These are phyloP conservation scores for Periophthalmodon schlosseri DNA, from an alignment of 2,113 vertebrate genomes.

Conservation along the genomic window DNA sequence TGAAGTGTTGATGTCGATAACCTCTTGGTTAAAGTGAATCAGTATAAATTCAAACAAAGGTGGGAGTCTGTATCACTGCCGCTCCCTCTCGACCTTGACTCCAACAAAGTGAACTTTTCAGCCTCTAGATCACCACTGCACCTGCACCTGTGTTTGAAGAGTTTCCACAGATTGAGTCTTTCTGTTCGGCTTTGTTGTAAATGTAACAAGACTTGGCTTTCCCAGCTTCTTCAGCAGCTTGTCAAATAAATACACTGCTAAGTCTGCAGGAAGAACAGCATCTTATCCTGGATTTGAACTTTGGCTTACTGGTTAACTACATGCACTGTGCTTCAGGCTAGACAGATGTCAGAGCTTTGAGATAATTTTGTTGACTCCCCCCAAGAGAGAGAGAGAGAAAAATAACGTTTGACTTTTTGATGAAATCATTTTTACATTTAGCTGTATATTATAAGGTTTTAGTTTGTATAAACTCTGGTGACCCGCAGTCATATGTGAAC, in stretches of 20 bases:
- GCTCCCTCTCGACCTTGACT: constrained; percentile 58
- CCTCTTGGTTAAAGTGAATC: constrained; percentile 55
- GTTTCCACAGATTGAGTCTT: neutral
- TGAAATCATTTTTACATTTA: neutral
- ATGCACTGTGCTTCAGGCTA: constrained; percentile 23
- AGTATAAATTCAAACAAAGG: constrained; percentile 70
- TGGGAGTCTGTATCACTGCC: constrained; percentile 52
- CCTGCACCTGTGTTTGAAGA: constrained; percentile 4
- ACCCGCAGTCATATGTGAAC: constrained; percentile 26
- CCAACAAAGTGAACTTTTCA: constrained; percentile 33
- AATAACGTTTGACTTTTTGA: neutral
- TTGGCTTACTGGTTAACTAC: constrained; percentile 7
- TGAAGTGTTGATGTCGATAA: constrained; percentile 38
- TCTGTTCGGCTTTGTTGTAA: constrained; percentile 1
- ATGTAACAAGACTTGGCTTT: constrained; percentile 13
- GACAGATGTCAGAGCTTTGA: constrained; percentile 39
- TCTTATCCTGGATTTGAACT: constrained; percentile 25
- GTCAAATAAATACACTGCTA: constrained; percentile 14
- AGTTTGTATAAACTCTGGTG: constrained; percentile 31
- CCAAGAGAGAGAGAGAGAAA: constrained; percentile 32
- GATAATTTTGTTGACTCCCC: constrained; percentile 10
- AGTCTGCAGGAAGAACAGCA: neutral
- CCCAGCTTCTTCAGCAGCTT: constrained; percentile 13
- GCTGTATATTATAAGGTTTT: constrained; percentile 10
- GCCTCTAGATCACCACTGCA: constrained; percentile 15